Evolutionary conservation across 2,113 vertebrate genomes (phyloP).

Genomic region (Ochotona curzoniae): DNA sequence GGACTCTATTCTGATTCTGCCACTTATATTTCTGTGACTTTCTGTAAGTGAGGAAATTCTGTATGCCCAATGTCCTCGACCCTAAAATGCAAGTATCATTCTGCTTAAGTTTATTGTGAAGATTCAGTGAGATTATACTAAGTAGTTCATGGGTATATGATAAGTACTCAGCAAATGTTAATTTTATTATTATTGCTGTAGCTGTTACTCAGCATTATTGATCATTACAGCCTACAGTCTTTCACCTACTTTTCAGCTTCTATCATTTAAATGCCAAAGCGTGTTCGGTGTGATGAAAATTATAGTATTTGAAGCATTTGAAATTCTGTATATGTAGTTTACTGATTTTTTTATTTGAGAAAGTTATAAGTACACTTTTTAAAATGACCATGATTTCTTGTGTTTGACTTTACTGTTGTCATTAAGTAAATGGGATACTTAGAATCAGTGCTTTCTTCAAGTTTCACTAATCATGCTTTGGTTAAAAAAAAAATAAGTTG

Average conservation of each 20-base stretch:
- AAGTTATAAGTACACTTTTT: slow-evolving; percentile 39
- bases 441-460: not conserved
- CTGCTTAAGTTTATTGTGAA: slow-evolving; percentile 38
- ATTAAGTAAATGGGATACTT: not conserved
- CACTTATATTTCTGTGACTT: slow-evolving; percentile 17
- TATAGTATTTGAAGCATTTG: slow-evolving; percentile 18
- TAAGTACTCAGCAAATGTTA: slow-evolving; percentile 41
- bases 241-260: slow-evolving; percentile 10
- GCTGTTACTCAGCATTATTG: slow-evolving; percentile 17
- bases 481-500: slow-evolving; percentile 13
- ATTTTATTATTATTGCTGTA: not conserved
- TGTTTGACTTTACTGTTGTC: slow-evolving; percentile 38
- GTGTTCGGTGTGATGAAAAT: slow-evolving; percentile 36
- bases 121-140: slow-evolving; percentile 33
- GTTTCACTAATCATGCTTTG: slow-evolving; percentile 9
- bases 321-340: slow-evolving; percentile 35
- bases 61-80: not conserved
- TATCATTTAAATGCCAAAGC: not conserved
- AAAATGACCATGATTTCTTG: not conserved
- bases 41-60: slow-evolving; percentile 7
- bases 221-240: slow-evolving; percentile 18
- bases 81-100: slow-evolving; percentile 12
- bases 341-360: slow-evolving; percentile 34
- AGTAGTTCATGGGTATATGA: not conserved
- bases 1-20: not conserved